These are phyloP conservation scores for Watsonalla binaria DNA, from an alignment of 2,888 invertebrate species.

Conservation along the genomic window DNA sequence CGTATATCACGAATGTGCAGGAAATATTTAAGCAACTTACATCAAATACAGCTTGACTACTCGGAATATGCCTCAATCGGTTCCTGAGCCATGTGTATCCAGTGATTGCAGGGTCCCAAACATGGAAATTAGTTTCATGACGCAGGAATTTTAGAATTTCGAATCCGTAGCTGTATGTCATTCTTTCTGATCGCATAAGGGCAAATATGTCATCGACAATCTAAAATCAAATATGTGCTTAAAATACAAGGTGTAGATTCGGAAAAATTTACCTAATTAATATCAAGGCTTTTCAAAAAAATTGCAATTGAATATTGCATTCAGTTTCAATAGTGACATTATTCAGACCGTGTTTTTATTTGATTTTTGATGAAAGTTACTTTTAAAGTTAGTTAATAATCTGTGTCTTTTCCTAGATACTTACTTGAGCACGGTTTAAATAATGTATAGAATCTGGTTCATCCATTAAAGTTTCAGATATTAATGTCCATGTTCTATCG, in stretches of 20 bases:
- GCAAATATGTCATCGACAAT: constrained; percentile 67
- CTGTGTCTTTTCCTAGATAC: constrained; percentile 4
- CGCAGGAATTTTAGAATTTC: constrained; percentile 57
- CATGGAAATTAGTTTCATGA: constrained; percentile 56
- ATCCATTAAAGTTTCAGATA: constrained; percentile 53
- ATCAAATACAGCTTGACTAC: constrained; percentile 51
- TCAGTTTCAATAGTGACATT: not conserved
- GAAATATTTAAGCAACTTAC: constrained; percentile 32
- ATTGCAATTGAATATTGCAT: not conserved
- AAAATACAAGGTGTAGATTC: not conserved
- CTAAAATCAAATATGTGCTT: constrained; percentile 27
- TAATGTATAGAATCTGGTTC: constrained; percentile 75
- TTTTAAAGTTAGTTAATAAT: too few relatives aligned
- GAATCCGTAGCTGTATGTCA: constrained; percentile 52
- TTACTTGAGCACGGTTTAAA: constrained; percentile 86
- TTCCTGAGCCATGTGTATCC: constrained; percentile 62
- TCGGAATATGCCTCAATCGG: constrained; percentile 54
- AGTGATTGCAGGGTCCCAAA: constrained; percentile 64
- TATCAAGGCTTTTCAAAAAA: not conserved
- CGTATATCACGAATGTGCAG: too few relatives aligned
- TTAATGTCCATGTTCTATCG: constrained; percentile 72
- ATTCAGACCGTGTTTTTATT: too few relatives aligned
- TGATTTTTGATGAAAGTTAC: too few relatives aligned
- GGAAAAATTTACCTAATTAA: not conserved
- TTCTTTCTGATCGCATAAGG: constrained; percentile 52